Evolutionary conservation across 1,140 invertebrate species (phyloP), one percentile per base, ranked within the genome.

Genomic region (Bombus waltoni): DNA sequence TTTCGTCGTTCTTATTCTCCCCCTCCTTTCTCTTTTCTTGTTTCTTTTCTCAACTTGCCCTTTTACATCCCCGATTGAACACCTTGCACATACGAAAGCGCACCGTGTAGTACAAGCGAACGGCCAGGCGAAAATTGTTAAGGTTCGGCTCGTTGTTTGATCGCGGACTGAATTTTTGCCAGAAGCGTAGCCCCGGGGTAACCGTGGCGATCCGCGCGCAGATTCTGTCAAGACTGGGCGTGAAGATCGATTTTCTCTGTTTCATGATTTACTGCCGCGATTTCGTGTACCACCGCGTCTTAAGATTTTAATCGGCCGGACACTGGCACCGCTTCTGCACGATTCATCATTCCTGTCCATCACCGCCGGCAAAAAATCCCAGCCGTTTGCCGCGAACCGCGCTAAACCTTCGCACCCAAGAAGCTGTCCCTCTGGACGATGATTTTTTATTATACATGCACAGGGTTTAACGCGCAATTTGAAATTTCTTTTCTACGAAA

Each of bases 141-240:
- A 91, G 77, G 75, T 73, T 73, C 72, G 81, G 42, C 79, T 81
- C 87, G 88, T 91, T 91, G 88, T 91, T 91, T 90, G 89, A 93
- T 93, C 89, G 91, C 89, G 87, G 86, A 90, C 87, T 35, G 88
- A 93, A 92, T 91, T 91, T 81, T 81, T 66, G 88, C 88, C 88
- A 81, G 62, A 66, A 91, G 91, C 88, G 88, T 86, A 42, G 88
- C 87, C 89, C 13, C 71, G 80, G 81, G 91, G 78, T 28, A 40
- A 11, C 42, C 35, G 47, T 9, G 71, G 40, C 68, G 85, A 87
- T 87, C 75, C 25, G 32, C 35, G 70, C 25, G 75, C 42, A 73
- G 86, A 87, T 87, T 76, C 68, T 47, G 53, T 40, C 81, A 42
- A 53, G 66, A 77, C 75, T 83, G 81, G 85, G 85, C 81, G 85